Base-by-base conservation (phyloP, 2,797 vertebrate species). In the Emydoidea blandingii region DNA sequence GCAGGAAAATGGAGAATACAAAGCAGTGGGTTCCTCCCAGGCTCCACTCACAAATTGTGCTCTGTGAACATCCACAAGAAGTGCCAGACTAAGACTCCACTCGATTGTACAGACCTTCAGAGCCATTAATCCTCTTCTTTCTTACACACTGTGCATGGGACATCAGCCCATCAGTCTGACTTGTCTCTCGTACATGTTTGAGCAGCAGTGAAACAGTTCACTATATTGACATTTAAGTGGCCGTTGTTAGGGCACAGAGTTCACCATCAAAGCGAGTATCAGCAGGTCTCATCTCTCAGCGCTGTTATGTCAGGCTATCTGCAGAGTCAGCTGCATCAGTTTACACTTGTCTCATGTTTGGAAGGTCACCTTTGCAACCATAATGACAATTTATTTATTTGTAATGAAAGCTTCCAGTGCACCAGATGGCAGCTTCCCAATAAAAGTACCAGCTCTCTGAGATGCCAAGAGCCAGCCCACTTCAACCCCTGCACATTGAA, bases 61-160 rank as follows among this genome's bases (percentile, higher is more conserved):
- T 50, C 78, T 50, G 1, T 0, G 27, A 44, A 44, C 62, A n/a
- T 15, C 34, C 62, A 19, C 10, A 23, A 41, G 41, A 1, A 10
- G 59, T 15, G 5, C 88, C 49, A 29, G 31, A 59, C 27, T 4
- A 19, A 52, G 91, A 25, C 3, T 50, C 1, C 0, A 1, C 14
- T 12, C 2, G 18, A n/a, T 10, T 27, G 19, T 47, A 93, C 57
- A 21, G 57, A 18, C 31, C 9, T 3, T 7, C 0, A 1, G 3
- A 52, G 4, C 15, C 82, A 19, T 34, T 27, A 79, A 21, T 11
- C 34, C 2, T 85, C 6, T n/a, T 50, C 31, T 52, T 52, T n/a
- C 15, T 12, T 47, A 3, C 86, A 54, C 5, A 18, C 62, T 52
- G 86, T 88, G 62, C 5, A 1, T 11, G 79, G n/a, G 16, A 76